These are phyloP conservation scores for Phymorhynchus buccinoides DNA, from an alignment of 1,140 invertebrate species.

Conservation along the genomic window DNA sequence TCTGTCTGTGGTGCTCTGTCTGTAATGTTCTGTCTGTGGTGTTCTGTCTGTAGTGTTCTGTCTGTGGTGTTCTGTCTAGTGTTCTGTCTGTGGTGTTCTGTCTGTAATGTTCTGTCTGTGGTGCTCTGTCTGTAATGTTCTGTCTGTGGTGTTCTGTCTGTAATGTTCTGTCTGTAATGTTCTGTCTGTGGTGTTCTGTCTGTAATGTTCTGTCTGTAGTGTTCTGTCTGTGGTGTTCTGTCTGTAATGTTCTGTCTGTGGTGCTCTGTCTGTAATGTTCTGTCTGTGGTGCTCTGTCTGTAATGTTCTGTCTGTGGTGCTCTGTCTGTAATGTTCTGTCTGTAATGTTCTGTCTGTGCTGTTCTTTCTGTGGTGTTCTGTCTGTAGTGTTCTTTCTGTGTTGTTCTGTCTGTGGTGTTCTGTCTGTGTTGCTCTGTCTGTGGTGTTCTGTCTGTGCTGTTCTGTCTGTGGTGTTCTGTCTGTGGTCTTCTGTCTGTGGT, in stretches of 20 bases:
- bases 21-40: not conserved
- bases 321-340: not conserved
- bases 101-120: not conserved
- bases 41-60: not conserved
- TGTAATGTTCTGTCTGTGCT: constrained; percentile 1
- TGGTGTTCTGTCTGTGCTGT: not conserved
- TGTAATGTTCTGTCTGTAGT: too few species aligned
- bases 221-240: too few species aligned
- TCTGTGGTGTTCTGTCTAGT: not conserved
- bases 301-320: too few species aligned
- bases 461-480: constrained; percentile 4
- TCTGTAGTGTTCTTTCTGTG: not conserved
- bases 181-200: too few species aligned
- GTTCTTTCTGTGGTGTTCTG: not conserved
- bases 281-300: not conserved
- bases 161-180: too few species aligned
- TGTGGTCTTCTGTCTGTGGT: not conserved
- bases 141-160: too few species aligned
- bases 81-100: not conserved
- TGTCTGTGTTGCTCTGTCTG: not conserved
- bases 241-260: constrained; percentile 4
- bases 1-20: not conserved
- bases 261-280: not conserved
- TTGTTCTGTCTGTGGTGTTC: not conserved
- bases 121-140: too few species aligned